Percentiles rank a stretch among this genome's conserved stretches.
These are phyloP conservation scores for Andrena flavipes DNA, from an alignment of 2,888 invertebrate species.

Conservation along the genomic window DNA sequence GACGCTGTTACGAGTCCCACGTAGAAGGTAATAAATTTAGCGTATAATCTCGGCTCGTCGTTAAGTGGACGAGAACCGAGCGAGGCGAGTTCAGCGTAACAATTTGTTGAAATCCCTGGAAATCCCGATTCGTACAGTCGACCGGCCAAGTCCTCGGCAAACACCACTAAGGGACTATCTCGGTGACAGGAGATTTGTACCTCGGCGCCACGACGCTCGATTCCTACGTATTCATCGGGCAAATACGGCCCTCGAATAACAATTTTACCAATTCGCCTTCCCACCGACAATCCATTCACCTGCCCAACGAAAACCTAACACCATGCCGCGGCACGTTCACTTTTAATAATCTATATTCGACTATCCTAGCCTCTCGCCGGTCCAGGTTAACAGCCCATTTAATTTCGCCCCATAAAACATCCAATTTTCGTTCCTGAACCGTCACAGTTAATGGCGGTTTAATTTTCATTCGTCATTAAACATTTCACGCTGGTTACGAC, in stretches of 20 bases:
- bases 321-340: background rate
- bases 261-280: constrained; percentile 32
- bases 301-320: background rate
- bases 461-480: constrained; percentile 34
- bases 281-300: constrained; percentile 1
- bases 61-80: constrained; percentile 56
- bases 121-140: constrained; percentile 70
- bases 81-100: constrained; percentile 63
- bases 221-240: constrained; percentile 42
- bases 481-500: constrained; percentile 7
- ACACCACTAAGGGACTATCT: constrained; percentile 72
- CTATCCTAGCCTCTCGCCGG: no score
- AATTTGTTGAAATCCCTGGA: constrained; percentile 72
- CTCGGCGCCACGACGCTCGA: constrained; percentile 39
- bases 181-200: constrained; percentile 74
- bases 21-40: constrained; percentile 50
- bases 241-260: constrained; percentile 46
- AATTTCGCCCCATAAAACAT: constrained; percentile 13
- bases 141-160: constrained; percentile 70
- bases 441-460: constrained; percentile 18
- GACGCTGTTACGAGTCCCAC: background rate
- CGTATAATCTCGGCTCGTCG: constrained; percentile 58
- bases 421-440: constrained; percentile 4
- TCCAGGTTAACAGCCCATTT: background rate
- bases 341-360: background rate